Percentiles rank a stretch among this genome's conserved stretches.
Conservation (phyloP, 2,888 invertebrate species). For the Rhingia campestris region DNA sequence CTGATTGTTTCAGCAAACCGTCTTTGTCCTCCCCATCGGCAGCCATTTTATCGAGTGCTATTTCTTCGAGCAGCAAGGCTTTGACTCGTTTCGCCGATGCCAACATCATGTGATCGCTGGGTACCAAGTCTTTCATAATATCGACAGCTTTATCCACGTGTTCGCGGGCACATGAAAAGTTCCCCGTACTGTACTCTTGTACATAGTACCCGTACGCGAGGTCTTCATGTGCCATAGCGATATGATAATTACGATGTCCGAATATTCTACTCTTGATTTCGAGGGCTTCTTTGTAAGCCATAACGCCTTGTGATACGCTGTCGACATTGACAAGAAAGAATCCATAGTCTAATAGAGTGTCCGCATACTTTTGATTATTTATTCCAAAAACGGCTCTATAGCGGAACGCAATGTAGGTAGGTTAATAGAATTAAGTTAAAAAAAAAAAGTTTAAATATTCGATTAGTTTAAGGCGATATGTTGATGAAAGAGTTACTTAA, state of each 20-base stretch:
- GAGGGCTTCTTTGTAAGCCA: constrained; percentile 91
- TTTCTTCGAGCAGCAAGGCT: constrained; percentile 96
- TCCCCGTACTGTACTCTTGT: constrained; percentile 94
- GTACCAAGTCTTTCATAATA: constrained; percentile 91
- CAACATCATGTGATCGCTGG: constrained; percentile 91
- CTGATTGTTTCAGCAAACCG: constrained; percentile 89
- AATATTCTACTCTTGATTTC: constrained; percentile 89
- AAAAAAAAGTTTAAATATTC: constrained; percentile 7
- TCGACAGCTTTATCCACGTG: constrained; percentile 92
- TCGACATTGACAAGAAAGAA: constrained; percentile 95
- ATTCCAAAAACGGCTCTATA: constrained; percentile 84
- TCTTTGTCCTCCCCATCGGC: constrained; percentile 84
- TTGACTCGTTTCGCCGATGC: constrained; percentile 95
- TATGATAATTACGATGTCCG: constrained; percentile 92
- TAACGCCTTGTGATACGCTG: constrained; percentile 92
- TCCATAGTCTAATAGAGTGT: constrained; percentile 93
- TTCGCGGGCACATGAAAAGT: constrained; percentile 91
- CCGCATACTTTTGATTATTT: constrained; percentile 92
- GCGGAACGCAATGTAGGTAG: background rate
- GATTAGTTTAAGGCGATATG: background rate
- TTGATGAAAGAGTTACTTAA: too few relatives aligned
- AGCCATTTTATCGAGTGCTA: constrained; percentile 90
- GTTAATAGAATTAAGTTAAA: background rate
- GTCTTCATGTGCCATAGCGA: constrained; percentile 95
- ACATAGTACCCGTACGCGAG: constrained; percentile 96